Conservation (phyloP, 2,797 vertebrate genomes). For the Coregonus sp. region DNA sequence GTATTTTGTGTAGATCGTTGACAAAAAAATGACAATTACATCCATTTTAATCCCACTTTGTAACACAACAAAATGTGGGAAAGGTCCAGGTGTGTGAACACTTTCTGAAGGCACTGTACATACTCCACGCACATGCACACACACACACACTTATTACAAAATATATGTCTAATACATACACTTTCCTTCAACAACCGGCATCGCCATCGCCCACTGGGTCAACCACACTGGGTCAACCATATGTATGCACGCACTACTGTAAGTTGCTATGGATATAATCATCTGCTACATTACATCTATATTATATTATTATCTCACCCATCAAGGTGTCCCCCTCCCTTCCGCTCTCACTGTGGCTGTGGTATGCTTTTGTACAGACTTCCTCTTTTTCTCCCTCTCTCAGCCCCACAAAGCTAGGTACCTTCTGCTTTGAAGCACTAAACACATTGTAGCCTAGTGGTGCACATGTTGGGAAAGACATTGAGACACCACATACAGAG, state of each 20-base stretch:
- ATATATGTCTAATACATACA: neutral
- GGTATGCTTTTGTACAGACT: neutral
- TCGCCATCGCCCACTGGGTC: neutral
- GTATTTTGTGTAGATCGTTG: no score
- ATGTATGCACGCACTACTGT: neutral
- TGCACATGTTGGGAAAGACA: constrained; percentile 59
- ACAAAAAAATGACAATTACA: no score
- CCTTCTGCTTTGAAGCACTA: neutral
- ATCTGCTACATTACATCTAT: neutral
- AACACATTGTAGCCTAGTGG: constrained; percentile 11
- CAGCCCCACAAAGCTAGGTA: constrained; percentile 13
- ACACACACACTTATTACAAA: neutral
- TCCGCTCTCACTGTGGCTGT: neutral
- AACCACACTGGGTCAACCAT: neutral
- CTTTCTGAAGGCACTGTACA: neutral
- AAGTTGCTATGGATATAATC: neutral
- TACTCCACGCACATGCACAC: neutral
- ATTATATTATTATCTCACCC: neutral
- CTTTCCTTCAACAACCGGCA: neutral
- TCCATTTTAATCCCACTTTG: no score
- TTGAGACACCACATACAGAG: constrained; percentile 42
- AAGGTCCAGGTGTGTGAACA: no score
- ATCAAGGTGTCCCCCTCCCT: neutral
- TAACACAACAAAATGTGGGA: no score
- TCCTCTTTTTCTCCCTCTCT: constrained; percentile 21